Base-by-base conservation (phyloP, 2,113 vertebrate genomes). In the Eclectus roratus region DNA sequence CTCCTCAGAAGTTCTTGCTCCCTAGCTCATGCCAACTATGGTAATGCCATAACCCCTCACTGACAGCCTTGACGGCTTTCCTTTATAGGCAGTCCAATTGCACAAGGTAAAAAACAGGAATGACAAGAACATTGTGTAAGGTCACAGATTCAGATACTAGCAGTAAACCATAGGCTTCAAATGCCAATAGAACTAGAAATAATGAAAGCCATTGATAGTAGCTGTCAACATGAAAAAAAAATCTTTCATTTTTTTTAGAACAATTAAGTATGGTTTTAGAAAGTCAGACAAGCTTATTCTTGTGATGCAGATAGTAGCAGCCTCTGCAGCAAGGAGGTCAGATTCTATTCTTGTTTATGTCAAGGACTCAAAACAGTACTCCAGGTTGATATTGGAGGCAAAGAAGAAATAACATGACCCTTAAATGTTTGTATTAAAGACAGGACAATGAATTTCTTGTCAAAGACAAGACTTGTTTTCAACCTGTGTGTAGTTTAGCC, bases 131-230 rank as follows among this genome's bases (percentile, higher is more conserved):
- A 18, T 20, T n/a, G 43, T 64, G 33, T 74, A 92, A 93, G 60
- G 78, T 92, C 74, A 83, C n/a, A 80, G 68, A 73, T 81, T 89
- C 71, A 72, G 43, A 58, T 16, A 39, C 56, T 23, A 91, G 47
- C 71, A 85, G 60, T 90, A 95, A 96, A 95, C 88, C 74, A 84
- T 17, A 73, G 72, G 27, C 29, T 96, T 94, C 35, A 86, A 86
- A 77, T 94, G 70, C 23, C 79, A 84, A 33, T 79, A 79, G 94
- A 85, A 18, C 13, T 87, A 61, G 46, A 68, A 78, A 70, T 86
- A 95, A 91, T 64, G 27, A 86, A 85, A 58, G 71, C 7, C 18
- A 69, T 8, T 74, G 47, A 72, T 7, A 86, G 49, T 20, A 72
- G 7, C 8, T 56, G 46, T 73, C 23, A 92, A 60, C 58, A 88